Evolutionary conservation across 2,888 invertebrate genomes (phyloP).

Genomic region (Dyspetes luteomarginatus): DNA sequence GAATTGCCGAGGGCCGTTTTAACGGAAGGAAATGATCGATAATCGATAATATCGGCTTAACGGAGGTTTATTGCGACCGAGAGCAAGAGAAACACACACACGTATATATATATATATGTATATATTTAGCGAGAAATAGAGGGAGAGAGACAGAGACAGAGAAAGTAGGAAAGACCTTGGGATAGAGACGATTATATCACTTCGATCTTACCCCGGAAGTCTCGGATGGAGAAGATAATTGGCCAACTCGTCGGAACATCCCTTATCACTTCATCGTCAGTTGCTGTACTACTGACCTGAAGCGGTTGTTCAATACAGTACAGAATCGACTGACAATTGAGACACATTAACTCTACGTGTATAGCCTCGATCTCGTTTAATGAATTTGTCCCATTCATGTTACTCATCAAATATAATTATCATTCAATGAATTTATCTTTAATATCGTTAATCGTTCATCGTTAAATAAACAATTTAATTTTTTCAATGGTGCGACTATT

Average conservation of each 20-base stretch:
- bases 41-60: conserved; percentile 60
- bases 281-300: conserved; percentile 6
- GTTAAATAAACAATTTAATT: too few species aligned
- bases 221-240: conserved; percentile 60
- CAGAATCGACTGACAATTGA: conserved; percentile 15
- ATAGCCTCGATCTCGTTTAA: not conserved
- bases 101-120: conserved; percentile 1
- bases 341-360: not conserved
- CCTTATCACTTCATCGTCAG: conserved; percentile 57
- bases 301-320: not conserved
- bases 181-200: conserved; percentile 45
- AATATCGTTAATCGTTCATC: too few species aligned
- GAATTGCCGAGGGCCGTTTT: conserved; percentile 41
- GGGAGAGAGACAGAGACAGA: not conserved
- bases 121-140: not conserved
- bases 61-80: conserved; percentile 39
- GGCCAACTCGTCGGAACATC: conserved; percentile 58
- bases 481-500: not conserved
- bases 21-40: conserved; percentile 57
- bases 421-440: too few species aligned
- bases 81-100: conserved; percentile 36
- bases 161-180: conserved; percentile 27
- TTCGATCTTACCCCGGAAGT: conserved; percentile 54
- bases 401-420: not conserved
- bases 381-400: not conserved